Evolutionary conservation across 2,888 invertebrate genomes (phyloP).

Genomic region (Eupeodes latifasciatus): DNA sequence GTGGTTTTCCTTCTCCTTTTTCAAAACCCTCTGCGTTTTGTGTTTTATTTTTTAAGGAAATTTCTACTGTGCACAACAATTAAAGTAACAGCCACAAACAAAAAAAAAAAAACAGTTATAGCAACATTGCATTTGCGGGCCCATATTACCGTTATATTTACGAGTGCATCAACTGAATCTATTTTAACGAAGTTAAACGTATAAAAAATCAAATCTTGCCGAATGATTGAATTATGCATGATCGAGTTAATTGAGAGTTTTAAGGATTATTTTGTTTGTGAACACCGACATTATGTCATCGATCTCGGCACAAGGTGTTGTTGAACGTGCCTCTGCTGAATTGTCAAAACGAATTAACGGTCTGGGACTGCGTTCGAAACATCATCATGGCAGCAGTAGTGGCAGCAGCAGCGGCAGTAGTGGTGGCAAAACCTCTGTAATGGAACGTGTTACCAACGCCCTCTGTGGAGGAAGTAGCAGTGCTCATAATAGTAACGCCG

Average conservation of each 20-base stretch:
- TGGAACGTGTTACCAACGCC: conserved; percentile 94
- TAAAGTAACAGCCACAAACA: conserved; percentile 25
- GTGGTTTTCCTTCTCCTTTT: background rate
- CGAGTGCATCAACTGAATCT: background rate
- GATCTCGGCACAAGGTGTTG: conserved; percentile 94
- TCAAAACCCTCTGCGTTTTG: conserved; percentile 14
- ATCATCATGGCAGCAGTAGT: conserved; percentile 84
- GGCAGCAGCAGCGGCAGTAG: conserved; percentile 82
- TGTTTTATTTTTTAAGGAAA: conserved; percentile 41
- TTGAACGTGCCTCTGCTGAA: conserved; percentile 95
- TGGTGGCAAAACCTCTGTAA: conserved; percentile 88
- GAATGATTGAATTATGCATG: conserved; percentile 73
- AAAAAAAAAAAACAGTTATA: background rate
- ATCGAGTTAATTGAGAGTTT: conserved; percentile 54
- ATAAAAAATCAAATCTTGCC: conserved; percentile 60
- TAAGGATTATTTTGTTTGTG: conserved; percentile 52
- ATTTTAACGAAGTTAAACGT: conserved; percentile 4
- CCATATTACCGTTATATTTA: background rate
- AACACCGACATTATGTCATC: conserved; percentile 87
- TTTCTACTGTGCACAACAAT: conserved; percentile 48
- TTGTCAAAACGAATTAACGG: conserved; percentile 95
- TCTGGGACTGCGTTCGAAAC: conserved; percentile 87
- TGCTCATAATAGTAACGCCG: conserved; percentile 78
- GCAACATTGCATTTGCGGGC: too few relatives aligned
- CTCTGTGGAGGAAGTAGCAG: conserved; percentile 89